Evolutionary conservation across 2,113 vertebrate genomes (phyloP).

Genomic region (Aspiorhynchus laticeps): DNA sequence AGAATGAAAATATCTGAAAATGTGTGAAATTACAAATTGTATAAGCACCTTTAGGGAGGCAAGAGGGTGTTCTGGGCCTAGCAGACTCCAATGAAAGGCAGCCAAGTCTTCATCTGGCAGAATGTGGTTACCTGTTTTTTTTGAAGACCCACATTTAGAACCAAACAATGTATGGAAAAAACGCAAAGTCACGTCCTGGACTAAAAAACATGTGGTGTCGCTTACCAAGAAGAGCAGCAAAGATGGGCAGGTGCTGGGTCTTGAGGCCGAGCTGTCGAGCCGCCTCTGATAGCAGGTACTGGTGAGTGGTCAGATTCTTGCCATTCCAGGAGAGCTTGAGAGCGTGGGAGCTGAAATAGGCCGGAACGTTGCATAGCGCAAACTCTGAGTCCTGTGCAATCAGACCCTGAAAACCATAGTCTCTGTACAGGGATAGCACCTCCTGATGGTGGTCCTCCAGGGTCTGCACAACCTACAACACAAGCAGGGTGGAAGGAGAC

Average conservation of each 20-base stretch:
- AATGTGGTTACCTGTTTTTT: conserved; percentile 86
- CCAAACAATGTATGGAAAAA: neutral
- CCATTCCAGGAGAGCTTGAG: conserved; percentile 94
- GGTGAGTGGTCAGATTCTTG: conserved; percentile 92
- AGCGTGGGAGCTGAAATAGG: conserved; percentile 90
- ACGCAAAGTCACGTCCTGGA: neutral
- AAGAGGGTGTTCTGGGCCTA: conserved; percentile 92
- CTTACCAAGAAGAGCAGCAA: conserved; percentile 89
- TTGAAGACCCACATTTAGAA: neutral
- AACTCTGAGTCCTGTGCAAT: conserved; percentile 93
- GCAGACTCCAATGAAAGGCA: conserved; percentile 93
- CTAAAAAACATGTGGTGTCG: neutral
- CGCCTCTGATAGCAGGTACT: conserved; percentile 90
- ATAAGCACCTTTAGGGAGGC: conserved; percentile 87
- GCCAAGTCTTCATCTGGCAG: conserved; percentile 94
- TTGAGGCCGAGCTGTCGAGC: conserved; percentile 90
- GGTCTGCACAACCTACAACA: conserved; percentile 87
- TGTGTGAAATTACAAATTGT: neutral
- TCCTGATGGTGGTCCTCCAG: conserved; percentile 94
- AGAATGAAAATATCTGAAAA: neutral
- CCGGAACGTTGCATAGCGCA: conserved; percentile 88
- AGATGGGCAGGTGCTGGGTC: conserved; percentile 87
- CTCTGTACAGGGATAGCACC: conserved; percentile 90
- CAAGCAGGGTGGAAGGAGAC: neutral
- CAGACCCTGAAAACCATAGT: conserved; percentile 89